Evolutionary conservation across 2,113 vertebrate species (phyloP).

Genomic region (Limanda limanda): DNA sequence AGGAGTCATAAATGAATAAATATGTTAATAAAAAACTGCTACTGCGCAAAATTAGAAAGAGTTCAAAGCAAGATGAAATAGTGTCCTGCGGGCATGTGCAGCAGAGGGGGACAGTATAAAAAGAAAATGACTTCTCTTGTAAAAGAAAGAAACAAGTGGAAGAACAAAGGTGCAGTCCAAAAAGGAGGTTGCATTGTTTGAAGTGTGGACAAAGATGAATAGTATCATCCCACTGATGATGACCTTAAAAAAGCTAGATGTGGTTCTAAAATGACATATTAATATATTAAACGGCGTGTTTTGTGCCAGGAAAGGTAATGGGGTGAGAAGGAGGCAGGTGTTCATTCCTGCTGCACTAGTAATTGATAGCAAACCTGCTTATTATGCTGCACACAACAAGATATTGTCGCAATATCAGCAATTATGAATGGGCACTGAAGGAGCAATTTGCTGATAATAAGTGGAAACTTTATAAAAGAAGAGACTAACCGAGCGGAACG

Average conservation of each 20-base stretch:
- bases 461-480: conserved; percentile 17
- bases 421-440: conserved; percentile 36
- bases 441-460: conserved; percentile 37
- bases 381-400: conserved; percentile 43
- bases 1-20: conserved; percentile 78
- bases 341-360: conserved; percentile 61
- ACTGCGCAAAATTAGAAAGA: conserved; percentile 75
- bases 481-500: background rate
- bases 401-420: conserved; percentile 60
- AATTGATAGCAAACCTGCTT: conserved; percentile 62
- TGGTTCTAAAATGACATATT: conserved; percentile 22
- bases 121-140: conserved; percentile 65
- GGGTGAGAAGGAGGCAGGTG: conserved; percentile 66
- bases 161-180: conserved; percentile 49
- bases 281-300: conserved; percentile 53
- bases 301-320: conserved; percentile 59
- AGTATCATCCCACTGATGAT: conserved; percentile 25
- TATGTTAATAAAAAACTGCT: conserved; percentile 75
- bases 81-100: conserved; percentile 70
- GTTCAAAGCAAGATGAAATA: conserved; percentile 78
- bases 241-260: conserved; percentile 23
- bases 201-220: conserved; percentile 37
- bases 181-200: conserved; percentile 15
- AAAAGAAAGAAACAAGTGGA: conserved; percentile 36
- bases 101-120: conserved; percentile 49